Base-by-base conservation (phyloP, 2,888 invertebrate genomes). In the Chrysotoxum bicinctum region DNA sequence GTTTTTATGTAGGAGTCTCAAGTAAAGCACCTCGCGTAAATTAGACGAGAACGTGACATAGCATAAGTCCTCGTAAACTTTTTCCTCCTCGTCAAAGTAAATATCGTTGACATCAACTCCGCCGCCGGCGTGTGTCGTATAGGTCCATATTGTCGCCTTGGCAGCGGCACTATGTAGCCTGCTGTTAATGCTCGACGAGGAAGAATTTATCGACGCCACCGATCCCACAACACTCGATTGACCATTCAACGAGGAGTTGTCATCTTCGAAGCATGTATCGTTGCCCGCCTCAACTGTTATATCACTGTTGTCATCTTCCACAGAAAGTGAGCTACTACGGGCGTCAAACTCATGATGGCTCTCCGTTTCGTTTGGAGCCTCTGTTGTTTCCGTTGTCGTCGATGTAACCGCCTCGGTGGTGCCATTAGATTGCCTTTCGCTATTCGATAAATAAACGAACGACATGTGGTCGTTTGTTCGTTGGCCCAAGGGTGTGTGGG, bases 1-100 rank as follows among this genome's bases (percentile, higher is more conserved):
- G 3, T 45, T 7, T 6, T 14, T n/a, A 58, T 50, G 6, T 72
- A 64, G 45, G 68, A 72, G 48, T 50, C 35, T 81, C 70, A 72
- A 72, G 72, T 21, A 76, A 82, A 85, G 85, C 91, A 96, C 96
- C 95, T 96, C 95, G 88, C 95, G 94, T 91, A 93, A 92, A 88
- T 93, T 92, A 88, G 95, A 94, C 88, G 95, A 94, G 92, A 96
- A 96, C 90, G 96, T 96, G 90, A 97, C 96, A 92, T 96, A 97
- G 94, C 97, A 97, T 89, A 97, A 94, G 92, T 97, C 96, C 92
- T 97, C 97, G 92, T 97, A 97, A 90, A 97, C 95, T 92, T 96
- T 96, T 91, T 96, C 96, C 89, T 96, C 96, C 88, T 94, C 91
- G 77, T 91, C 90, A 85, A 89, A 90, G 85, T 91, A 91, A 88